Base-by-base conservation (phyloP, 1,140 invertebrate species). In the Riptortus pedestris region DNA sequence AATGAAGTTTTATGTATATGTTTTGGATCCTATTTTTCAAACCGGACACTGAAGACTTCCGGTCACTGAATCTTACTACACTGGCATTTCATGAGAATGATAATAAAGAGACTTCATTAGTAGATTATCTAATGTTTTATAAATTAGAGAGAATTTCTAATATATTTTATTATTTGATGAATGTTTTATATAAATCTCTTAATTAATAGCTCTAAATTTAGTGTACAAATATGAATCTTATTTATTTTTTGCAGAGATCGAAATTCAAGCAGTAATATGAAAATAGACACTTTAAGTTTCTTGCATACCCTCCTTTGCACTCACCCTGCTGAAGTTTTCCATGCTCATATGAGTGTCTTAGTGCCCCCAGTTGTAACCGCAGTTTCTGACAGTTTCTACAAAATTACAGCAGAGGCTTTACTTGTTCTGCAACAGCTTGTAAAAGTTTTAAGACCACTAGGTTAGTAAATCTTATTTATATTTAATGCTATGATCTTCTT, bases 181-280 rank as follows among this genome's bases (percentile, higher is more conserved):
- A 38, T 9, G 16, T 38, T 5, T 38, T 38, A 16, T 9, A 38
- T 5, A 9, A 38, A 16, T 38, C 33, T 45, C 14, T 45, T 2
- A 3, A 2, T 45, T 45, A 12, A 3, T n/a, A 45, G 14, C 2
- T 12, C 14, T 45, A n/a, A 45, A 45, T 45, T 47, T 47, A 2
- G 4, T 47, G 18, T 47, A 20, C 9, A n/a, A 20, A 5, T 47
- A 47, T 9, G 22, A 3, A 47, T 47, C 7, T 62, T 55, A 55
- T 64, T 64, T 61, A 67, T 43, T 60, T 69, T 58, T 67, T 71
- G 55, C 73, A 90, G 86, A 0, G 94, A 97, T 71, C 96, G 95
- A 71, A 92, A 90, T 71, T 91, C 93, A 0, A 93, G 90, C 28
- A 96, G 93, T 52, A 97, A 96, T 70, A 98, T 98, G 91, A 98